These are phyloP conservation scores for Aelia acuminata DNA, from an alignment of 2,888 invertebrate species.

Conservation along the genomic window DNA sequence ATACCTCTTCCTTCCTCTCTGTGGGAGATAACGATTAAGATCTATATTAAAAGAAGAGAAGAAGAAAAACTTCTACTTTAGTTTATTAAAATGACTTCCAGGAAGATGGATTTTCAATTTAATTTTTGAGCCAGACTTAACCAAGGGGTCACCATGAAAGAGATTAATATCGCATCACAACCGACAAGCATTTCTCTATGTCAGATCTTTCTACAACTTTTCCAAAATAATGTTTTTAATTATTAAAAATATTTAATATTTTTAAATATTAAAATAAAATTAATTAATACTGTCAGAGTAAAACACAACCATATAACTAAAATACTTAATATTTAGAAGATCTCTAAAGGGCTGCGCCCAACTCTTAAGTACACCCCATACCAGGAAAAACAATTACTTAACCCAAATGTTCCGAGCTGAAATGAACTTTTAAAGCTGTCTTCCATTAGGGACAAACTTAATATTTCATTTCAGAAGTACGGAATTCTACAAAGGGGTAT, in stretches of 20 bases:
- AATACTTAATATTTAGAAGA: neutral
- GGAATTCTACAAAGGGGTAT: neutral
- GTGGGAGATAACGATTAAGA: neutral
- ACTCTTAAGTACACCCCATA: neutral
- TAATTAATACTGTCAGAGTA: neutral
- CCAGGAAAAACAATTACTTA: neutral
- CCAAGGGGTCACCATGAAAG: neutral
- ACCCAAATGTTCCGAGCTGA: neutral
- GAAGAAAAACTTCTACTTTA: conserved; percentile 60
- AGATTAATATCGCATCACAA: neutral
- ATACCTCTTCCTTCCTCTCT: neutral
- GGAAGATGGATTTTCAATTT: neutral
- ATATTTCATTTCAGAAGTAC: neutral
- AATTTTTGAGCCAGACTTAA: neutral
- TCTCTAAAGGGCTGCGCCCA: neutral
- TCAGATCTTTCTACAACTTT: neutral
- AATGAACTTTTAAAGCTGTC: neutral
- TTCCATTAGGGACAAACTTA: neutral
- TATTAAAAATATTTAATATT: neutral
- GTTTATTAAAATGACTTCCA: conserved; percentile 31
- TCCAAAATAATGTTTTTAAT: neutral
- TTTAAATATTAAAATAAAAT: no score
- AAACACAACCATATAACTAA: neutral
- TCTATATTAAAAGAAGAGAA: conserved; percentile 64
- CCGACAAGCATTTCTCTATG: neutral